Percentiles rank a stretch among this genome's conserved stretches.
Evolutionary conservation across 2,888 invertebrate species (phyloP).

Genomic region (Lysandra coridon): DNA sequence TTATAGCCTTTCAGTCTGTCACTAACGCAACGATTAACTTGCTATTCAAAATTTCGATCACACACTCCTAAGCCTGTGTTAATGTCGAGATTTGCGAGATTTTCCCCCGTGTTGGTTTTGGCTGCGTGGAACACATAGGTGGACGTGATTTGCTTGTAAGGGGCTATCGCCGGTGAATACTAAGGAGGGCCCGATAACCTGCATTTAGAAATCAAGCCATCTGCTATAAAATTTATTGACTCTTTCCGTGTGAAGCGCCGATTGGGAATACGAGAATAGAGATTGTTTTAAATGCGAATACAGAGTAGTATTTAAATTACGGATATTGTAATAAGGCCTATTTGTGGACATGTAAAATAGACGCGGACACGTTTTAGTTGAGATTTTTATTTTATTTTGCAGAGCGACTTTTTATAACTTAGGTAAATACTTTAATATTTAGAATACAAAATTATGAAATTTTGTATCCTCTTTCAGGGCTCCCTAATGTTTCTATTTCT

Average conservation of each 20-base stretch:
- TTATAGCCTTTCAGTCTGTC: not conserved
- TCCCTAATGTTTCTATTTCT: too few relatives aligned
- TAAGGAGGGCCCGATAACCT: slow-evolving; percentile 79
- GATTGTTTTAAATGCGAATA: slow-evolving; percentile 51
- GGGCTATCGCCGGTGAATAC: slow-evolving; percentile 70
- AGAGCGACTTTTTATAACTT: not conserved
- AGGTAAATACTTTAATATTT: too few relatives aligned
- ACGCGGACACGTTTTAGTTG: not conserved
- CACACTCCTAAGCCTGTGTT: slow-evolving; percentile 73
- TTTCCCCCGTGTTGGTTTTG: slow-evolving; percentile 64
- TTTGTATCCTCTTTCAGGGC: too few relatives aligned
- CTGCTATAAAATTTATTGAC: slow-evolving; percentile 74
- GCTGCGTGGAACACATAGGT: slow-evolving; percentile 74
- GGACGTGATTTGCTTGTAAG: slow-evolving; percentile 72
- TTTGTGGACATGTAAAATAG: not conserved
- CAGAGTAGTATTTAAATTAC: not conserved
- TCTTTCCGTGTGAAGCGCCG: slow-evolving; percentile 62
- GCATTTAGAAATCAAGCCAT: slow-evolving; percentile 77
- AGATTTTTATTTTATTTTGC: not conserved
- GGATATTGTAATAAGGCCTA: not conserved
- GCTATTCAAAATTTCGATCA: slow-evolving; percentile 62
- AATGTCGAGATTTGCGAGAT: slow-evolving; percentile 79
- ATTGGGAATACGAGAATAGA: slow-evolving; percentile 59
- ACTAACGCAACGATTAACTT: not conserved
- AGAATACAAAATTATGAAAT: too few relatives aligned